Conservation (phyloP, 30 jellyfish, hydroid and myxozoan species). For the Hydractinia symbiolongicarpus region DNA sequence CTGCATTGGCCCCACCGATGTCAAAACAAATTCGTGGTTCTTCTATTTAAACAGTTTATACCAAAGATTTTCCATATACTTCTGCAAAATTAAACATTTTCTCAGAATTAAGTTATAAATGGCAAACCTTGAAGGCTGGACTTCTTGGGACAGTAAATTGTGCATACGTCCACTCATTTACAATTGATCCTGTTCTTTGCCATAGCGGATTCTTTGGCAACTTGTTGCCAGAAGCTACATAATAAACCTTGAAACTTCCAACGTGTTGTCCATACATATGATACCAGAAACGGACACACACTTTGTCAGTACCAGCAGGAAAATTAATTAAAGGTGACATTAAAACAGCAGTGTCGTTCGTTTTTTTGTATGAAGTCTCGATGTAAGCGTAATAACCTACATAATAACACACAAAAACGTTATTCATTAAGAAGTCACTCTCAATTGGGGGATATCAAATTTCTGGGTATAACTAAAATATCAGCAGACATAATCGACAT, state of each 20-base stretch:
- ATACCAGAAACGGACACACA: slow-evolving; percentile 89
- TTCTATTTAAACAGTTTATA: no score
- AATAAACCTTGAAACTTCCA: slow-evolving; percentile 65
- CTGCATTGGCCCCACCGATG: no score
- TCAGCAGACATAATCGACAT: no score
- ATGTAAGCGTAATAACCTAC: slow-evolving; percentile 88
- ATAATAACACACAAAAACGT: no score
- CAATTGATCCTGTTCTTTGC: slow-evolving; percentile 77
- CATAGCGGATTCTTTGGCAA: slow-evolving; percentile 74
- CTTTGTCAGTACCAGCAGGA: slow-evolving; percentile 38
- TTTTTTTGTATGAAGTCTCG: slow-evolving; percentile 73
- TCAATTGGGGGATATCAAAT: no score
- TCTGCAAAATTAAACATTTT: no score
- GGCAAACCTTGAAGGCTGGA: slow-evolving; percentile 63
- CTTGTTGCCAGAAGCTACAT: slow-evolving; percentile 28
- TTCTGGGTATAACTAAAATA: no score
- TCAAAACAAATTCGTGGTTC: no score
- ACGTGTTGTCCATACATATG: slow-evolving; percentile 98
- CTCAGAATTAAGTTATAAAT: not conserved
- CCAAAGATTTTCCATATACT: no score
- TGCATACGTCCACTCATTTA: slow-evolving; percentile 79
- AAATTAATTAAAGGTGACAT: slow-evolving; percentile 66
- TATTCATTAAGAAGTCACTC: no score
- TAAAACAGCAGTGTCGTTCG: slow-evolving; percentile 80
- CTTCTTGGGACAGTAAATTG: slow-evolving; percentile 64